Evolutionary conservation across 2,888 invertebrate species (phyloP).

Genomic region (Agrochola lota): DNA sequence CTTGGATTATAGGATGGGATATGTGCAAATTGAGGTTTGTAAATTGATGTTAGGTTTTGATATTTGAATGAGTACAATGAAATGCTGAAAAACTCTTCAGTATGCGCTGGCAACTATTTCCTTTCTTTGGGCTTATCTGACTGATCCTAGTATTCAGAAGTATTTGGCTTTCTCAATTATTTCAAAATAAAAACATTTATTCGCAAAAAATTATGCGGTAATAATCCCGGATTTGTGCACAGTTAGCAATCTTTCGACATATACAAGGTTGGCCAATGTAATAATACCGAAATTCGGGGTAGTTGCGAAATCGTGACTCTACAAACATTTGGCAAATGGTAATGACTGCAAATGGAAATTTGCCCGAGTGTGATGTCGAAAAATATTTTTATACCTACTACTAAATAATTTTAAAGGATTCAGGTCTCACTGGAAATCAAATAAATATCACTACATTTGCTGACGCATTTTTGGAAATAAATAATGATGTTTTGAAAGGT

Average conservation of each 20-base stretch:
- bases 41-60: neutral
- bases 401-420: conserved; percentile 28
- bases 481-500: conserved; percentile 6
- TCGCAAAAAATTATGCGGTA: neutral
- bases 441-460: neutral
- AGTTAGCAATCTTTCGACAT: conserved; percentile 20
- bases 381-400: conserved; percentile 35
- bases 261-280: conserved; percentile 53
- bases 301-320: conserved; percentile 62
- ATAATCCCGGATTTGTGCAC: conserved; percentile 14
- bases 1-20: neutral
- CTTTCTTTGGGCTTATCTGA: neutral
- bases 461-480: neutral
- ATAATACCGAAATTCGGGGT: conserved; percentile 52
- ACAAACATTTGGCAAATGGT: conserved; percentile 63
- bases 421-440: conserved; percentile 17
- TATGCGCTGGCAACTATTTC: neutral
- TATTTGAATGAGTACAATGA: neutral
- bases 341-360: conserved; percentile 58
- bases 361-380: conserved; percentile 48
- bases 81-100: neutral
- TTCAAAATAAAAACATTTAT: conserved; percentile 9
- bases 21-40: neutral
- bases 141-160: too few relatives aligned
- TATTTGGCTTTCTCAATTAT: neutral